Evolutionary conservation across 2,113 vertebrate genomes (phyloP), one percentile per base, ranked within the genome.

Genomic region (Melanocharis versteri): DNA sequence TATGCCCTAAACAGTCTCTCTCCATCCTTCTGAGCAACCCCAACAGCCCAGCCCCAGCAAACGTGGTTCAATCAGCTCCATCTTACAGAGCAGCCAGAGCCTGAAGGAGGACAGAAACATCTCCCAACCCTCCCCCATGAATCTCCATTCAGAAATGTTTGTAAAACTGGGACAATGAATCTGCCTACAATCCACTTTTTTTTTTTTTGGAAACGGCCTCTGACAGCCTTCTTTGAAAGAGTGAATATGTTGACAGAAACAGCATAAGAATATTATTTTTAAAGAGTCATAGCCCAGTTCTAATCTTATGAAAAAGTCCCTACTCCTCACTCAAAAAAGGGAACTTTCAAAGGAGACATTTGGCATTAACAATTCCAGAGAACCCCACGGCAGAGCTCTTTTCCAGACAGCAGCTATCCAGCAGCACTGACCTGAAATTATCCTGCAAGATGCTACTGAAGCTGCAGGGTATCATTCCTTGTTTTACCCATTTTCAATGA

Each of bases 281-380:
- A 30, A 64, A 72, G 37, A 82, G 45, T 24, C 72, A 58, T 8
- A 69, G 28, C 39, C 58, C 65, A 77, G 60, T 69, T 94, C 35
- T 35, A 45, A 68, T n/a, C 33, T 54, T 37, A 35, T 21, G 9
- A 72, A 71, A 82, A 66, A 83, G 33, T 5, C 33, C 30, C 44
- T 37, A 23, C 21, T 89, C 23, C 47, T 69, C 21, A 30, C 40
- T 58, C 61, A 68, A 21, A 30, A 62, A 61, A 89, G 5, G 24
- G 35, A 77, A 58, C 39, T 72, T 89, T 18, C 0, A 4, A 76
- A 91, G 72, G 51, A 91, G 89, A 83, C 60, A 35, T 90, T 91
- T 93, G 89, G 92, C 94, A 96, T 96, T 91, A 87, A 92, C 76
- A 73, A 83, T 93, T 95, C 94, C 89, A 90, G 68, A 70, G 77